Base-by-base conservation (phyloP, 2,113 vertebrate genomes). In the Xyliphius kryptos region DNA sequence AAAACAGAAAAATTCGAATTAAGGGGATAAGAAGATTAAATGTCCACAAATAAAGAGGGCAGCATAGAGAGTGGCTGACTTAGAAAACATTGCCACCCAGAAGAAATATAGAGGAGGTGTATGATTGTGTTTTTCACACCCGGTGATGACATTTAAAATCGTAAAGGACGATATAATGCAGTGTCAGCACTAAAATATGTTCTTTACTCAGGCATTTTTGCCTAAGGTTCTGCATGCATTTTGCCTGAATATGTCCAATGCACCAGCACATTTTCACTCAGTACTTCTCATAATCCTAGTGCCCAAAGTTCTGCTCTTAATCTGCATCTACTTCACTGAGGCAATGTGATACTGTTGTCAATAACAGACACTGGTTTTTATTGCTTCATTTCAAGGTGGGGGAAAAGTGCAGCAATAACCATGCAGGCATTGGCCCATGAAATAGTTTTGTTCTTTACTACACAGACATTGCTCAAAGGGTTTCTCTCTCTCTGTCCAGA, bases 101-200 rank as follows among this genome's bases (percentile, higher is more conserved):
- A 14, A 63, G 21, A 59, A 15, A 20, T n/a, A 65, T 66, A 53
- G 63, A 81, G 56, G 63, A 78, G 68, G 58, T 76, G 75, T 20
- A 68, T 70, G 66, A 76, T 55, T 67, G 70, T 47, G 40, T 71
- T 80, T 67, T 72, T 81, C 77, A 79, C 19, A 32, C 53, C 72
- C 74, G 9, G 22, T 50, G 70, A 74, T 79, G 78, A 76, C 71
- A 83, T 79, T 84, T 81, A 73, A 68, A 71, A 69, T 62, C 56
- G 55, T 67, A 69, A 77, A 70, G 71, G 73, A 58, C n/a, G n/a
- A 66, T 64, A 56, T 77, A 73, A 76, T 74, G 78, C 77, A 72
- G 71, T 66, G 76, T 80, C 80, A n/a, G n/a, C n/a, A n/a, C n/a
- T n/a, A n/a, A n/a, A n/a, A 76, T 63, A 76, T 21, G 36, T 38